These are phyloP conservation scores for Mionectes olivaceus DNA, from an alignment of 2,797 vertebrate genomes.

Conservation along the genomic window DNA sequence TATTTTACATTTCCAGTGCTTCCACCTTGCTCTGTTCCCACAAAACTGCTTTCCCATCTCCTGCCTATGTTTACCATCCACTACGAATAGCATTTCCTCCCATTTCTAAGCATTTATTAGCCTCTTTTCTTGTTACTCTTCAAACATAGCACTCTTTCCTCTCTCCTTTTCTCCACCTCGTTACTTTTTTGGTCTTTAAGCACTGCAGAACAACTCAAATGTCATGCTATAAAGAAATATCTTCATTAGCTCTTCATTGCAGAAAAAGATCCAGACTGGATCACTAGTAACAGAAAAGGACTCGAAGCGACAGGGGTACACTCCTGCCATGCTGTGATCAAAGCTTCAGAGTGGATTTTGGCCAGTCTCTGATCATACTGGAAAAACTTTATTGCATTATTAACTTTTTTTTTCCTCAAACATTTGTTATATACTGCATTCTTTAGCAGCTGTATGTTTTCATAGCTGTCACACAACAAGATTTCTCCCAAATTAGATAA, in stretches of 20 bases:
- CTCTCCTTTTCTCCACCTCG: not conserved
- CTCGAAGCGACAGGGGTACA: not conserved
- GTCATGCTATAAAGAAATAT: not conserved
- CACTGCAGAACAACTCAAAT: not conserved
- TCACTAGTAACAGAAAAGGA: not conserved
- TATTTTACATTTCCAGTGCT: not conserved
- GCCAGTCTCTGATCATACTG: not conserved
- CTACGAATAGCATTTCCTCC: not conserved
- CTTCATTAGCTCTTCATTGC: not conserved
- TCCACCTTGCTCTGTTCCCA: not conserved
- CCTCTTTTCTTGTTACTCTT: not conserved
- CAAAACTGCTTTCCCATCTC: not conserved
- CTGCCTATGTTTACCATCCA: not conserved
- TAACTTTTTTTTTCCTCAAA: not conserved
- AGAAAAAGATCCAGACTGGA: not conserved
- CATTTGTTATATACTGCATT: not conserved
- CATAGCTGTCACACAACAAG: not conserved
- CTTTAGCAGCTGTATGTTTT: not conserved
- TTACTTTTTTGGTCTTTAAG: not conserved
- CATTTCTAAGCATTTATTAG: not conserved
- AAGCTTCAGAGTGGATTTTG: not conserved
- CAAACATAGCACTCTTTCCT: not conserved
- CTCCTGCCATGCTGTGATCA: not conserved
- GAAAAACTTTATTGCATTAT: not conserved
- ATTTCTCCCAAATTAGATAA: not conserved